Percentiles rank a stretch among this genome's conserved stretches.
Conservation (phyloP, 1,140 invertebrate genomes). For the Pseudomyrmex gracilis region DNA sequence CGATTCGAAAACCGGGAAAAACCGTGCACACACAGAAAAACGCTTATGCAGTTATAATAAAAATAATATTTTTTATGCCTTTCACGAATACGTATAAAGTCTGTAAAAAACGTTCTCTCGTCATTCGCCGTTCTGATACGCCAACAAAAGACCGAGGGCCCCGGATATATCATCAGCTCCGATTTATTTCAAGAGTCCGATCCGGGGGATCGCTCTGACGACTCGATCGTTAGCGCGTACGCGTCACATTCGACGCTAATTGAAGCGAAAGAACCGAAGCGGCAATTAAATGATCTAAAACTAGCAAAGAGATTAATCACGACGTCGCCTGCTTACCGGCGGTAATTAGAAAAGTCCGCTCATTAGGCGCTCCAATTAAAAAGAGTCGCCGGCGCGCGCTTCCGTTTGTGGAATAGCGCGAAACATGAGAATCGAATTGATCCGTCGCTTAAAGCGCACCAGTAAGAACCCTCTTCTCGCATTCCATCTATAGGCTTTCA, state of each 20-base stretch:
- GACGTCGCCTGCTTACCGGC: constrained; percentile 58
- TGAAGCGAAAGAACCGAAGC: constrained; percentile 58
- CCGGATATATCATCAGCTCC: constrained; percentile 58
- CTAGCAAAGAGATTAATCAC: constrained; percentile 63
- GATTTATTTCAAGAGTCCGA: constrained; percentile 58
- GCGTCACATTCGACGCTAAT: constrained; percentile 60
- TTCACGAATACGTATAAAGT: constrained; percentile 8
- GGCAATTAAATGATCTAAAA: constrained; percentile 62
- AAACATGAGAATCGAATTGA: constrained; percentile 67
- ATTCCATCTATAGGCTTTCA: constrained; percentile 59
- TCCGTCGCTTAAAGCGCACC: constrained; percentile 62
- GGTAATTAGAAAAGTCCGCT: constrained; percentile 62
- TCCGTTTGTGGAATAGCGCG: constrained; percentile 60
- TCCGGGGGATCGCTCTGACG: constrained; percentile 34
- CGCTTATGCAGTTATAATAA: no score
- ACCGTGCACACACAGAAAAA: no score
- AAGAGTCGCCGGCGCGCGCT: constrained; percentile 59
- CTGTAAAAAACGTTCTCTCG: constrained; percentile 16
- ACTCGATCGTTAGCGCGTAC: constrained; percentile 57
- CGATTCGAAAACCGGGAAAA: no score
- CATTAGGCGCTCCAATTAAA: constrained; percentile 61
- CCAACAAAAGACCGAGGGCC: constrained; percentile 51
- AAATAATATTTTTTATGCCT: neutral
- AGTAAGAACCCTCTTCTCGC: constrained; percentile 48
- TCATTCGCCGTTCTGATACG: constrained; percentile 41